Evolutionary conservation across 2,113 vertebrate genomes (phyloP).

Genomic region (Ceuthmochares aereus): DNA sequence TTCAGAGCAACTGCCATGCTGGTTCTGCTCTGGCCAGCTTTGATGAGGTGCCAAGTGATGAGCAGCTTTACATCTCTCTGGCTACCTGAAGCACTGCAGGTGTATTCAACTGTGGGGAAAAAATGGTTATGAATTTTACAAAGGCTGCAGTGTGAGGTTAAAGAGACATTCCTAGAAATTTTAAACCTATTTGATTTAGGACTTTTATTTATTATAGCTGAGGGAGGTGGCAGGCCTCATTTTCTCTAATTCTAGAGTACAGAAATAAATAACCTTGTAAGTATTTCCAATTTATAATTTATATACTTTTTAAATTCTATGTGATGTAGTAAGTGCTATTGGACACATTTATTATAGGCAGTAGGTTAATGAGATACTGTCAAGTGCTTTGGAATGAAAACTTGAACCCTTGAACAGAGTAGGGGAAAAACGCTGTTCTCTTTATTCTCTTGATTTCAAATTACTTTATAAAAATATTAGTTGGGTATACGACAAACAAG

Average conservation of each 20-base stretch:
- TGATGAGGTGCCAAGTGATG: not conserved
- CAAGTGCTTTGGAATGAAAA: conserved; percentile 9
- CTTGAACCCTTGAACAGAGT: not conserved
- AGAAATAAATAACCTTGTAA: not conserved
- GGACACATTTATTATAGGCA: conserved; percentile 31
- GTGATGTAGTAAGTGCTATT: not conserved
- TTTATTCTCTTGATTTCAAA: not conserved
- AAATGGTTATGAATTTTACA: not conserved
- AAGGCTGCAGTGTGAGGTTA: not conserved
- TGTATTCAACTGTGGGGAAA: not conserved
- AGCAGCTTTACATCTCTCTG: not conserved
- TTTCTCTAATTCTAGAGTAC: conserved; percentile 2
- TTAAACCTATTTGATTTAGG: not conserved
- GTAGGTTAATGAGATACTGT: conserved; percentile 37
- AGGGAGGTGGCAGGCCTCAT: not conserved
- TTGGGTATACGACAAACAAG: not conserved
- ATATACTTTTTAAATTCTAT: not conserved
- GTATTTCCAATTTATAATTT: not conserved
- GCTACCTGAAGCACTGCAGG: not conserved
- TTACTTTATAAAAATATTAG: not conserved
- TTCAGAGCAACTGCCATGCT: not conserved
- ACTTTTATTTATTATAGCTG: not conserved
- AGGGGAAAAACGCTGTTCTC: not conserved
- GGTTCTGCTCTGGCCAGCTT: not conserved
- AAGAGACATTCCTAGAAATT: not conserved